Base-by-base conservation (phyloP, 2,888 invertebrate genomes). In the Piscicola geometra region DNA sequence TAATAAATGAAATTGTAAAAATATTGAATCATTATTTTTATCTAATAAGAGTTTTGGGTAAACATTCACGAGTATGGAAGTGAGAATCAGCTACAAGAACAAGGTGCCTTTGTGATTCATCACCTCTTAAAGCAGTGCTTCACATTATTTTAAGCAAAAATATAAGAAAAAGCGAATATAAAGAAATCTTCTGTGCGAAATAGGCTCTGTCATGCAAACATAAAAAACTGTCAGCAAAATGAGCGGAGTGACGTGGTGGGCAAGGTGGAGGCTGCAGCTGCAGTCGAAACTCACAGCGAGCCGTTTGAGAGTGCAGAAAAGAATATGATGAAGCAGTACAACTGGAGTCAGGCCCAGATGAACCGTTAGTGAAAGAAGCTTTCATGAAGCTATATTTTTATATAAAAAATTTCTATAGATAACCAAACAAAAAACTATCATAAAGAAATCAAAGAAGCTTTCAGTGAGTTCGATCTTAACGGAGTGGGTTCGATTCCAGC, bases 381-480 rank as follows among this genome's bases (percentile, higher is more conserved):
- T 41, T 5, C 9, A 41, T 41, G 41, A n/a, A n/a, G n/a, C n/a
- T n/a, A n/a, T n/a, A n/a, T n/a, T n/a, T n/a, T n/a, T n/a, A n/a
- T n/a, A n/a, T n/a, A n/a, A n/a, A n/a, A n/a, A n/a, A n/a, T n/a
- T n/a, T n/a, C n/a, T n/a, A n/a, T n/a, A n/a, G n/a, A n/a, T n/a
- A n/a, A n/a, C n/a, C n/a, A n/a, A n/a, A n/a, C n/a, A n/a, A n/a
- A n/a, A n/a, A n/a, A n/a, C n/a, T n/a, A n/a, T n/a, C n/a, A n/a
- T n/a, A n/a, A n/a, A 56, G 60, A 21, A 25, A 32, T 79, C 56
- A 77, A 77, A 60, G 78, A 78, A 41, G 71, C 71, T 15, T 79
- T 79, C 52, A 50, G 50, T 32, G 73, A 79, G 75, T 78, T 76
- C 30, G 79, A 79, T 52, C 21, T 21, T 67, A 60, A 30, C 25